Evolutionary conservation across 2,888 invertebrate genomes (phyloP).

Genomic region (Carpatolechia fugitivella): DNA sequence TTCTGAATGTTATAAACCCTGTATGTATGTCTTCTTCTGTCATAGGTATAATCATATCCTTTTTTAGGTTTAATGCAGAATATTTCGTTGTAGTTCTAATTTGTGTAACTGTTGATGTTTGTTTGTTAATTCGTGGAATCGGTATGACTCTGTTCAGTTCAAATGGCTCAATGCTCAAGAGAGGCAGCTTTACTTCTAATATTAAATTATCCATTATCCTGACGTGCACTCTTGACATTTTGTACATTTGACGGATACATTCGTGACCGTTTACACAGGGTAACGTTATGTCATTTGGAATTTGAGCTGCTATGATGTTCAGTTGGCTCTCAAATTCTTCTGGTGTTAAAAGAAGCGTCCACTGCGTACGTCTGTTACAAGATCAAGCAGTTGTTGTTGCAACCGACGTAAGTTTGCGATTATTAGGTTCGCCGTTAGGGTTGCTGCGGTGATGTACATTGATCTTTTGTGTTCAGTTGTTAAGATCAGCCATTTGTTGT

Average conservation of each 20-base stretch:
- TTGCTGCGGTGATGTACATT: neutral
- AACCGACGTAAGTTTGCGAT: constrained; percentile 14
- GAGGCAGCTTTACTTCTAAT: neutral
- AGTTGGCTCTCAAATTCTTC: constrained; percentile 20
- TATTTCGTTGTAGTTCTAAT: neutral
- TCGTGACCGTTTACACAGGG: constrained; percentile 5
- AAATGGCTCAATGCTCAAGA: neutral
- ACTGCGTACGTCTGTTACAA: constrained; percentile 22
- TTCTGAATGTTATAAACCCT: neutral
- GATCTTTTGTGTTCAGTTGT: no score
- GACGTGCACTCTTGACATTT: neutral
- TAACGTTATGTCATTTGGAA: constrained; percentile 19
- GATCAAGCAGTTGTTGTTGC: constrained; percentile 24
- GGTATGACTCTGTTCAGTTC: neutral
- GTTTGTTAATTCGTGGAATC: neutral
- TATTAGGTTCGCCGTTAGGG: constrained; percentile 12
- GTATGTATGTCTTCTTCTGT: constrained; percentile 31
- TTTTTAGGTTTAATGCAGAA: neutral
- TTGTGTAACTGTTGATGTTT: neutral
- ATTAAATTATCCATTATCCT: neutral
- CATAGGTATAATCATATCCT: neutral
- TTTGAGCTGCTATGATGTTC: constrained; percentile 17
- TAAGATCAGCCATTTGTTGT: no score
- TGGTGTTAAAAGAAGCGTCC: constrained; percentile 24
- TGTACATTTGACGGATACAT: neutral